These are phyloP conservation scores for Rhabdomys pumilio DNA, from an alignment of 2,797 vertebrate species.

Conservation along the genomic window DNA sequence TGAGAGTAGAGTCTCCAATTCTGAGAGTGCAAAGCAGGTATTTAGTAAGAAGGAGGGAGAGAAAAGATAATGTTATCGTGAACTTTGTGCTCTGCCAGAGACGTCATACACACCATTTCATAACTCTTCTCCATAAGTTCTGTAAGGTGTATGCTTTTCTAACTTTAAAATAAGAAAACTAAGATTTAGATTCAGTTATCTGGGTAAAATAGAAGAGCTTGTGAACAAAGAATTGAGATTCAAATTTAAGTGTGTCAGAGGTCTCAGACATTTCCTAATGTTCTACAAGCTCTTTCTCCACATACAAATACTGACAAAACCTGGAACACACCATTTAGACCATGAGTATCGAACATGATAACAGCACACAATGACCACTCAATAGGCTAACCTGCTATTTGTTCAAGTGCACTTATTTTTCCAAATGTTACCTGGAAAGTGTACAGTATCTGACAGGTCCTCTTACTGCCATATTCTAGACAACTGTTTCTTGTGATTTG, in stretches of 20 bases:
- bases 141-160: conserved; percentile 42
- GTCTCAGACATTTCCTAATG: not conserved
- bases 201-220: conserved; percentile 4
- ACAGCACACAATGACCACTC: not conserved
- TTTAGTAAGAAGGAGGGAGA: not conserved
- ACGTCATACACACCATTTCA: not conserved
- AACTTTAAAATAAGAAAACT: conserved; percentile 60
- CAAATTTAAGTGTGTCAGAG: conserved; percentile 13
- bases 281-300: not conserved
- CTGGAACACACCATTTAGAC: conserved; percentile 33
- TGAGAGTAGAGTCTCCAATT: not conserved
- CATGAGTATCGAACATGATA: not conserved
- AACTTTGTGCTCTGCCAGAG: not conserved
- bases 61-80: conserved; percentile 43
- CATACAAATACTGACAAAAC: not conserved
- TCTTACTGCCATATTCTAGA: conserved; percentile 8
- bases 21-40: not conserved
- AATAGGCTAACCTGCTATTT: conserved; percentile 6
- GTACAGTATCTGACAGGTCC: not conserved
- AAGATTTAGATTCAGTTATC: conserved; percentile 10
- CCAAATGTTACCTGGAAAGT: conserved; percentile 8
- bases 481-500: conserved; percentile 14
- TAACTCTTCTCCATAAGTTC: conserved; percentile 41
- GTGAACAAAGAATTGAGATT: conserved; percentile 32
- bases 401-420: not conserved